Conservation (phyloP, 2,113 vertebrate species). For the Eurypyga helias region DNA sequence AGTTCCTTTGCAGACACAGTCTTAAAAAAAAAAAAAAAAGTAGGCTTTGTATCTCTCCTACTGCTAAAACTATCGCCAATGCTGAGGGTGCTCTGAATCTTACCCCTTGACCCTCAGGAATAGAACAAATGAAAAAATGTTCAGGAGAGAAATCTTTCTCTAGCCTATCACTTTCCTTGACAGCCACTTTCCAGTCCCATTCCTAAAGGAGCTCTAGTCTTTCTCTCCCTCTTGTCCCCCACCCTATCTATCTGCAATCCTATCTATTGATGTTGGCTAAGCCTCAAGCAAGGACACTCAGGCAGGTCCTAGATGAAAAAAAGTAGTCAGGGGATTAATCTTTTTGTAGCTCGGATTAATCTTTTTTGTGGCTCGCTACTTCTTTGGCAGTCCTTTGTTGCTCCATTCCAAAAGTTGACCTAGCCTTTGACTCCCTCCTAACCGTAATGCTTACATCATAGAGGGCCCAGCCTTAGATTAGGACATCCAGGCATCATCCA, state of each 20-base stretch:
- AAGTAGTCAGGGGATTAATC: background rate
- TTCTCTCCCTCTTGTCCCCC: background rate
- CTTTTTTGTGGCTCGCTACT: background rate
- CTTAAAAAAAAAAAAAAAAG: background rate
- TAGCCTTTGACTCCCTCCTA: background rate
- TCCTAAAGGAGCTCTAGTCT: background rate
- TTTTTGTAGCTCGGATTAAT: background rate
- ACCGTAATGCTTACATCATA: background rate
- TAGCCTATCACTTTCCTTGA: background rate
- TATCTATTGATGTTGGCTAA: background rate
- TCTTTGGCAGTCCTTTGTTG: background rate
- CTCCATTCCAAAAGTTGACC: background rate
- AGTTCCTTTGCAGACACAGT: background rate
- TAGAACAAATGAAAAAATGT: background rate
- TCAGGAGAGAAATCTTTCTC: background rate
- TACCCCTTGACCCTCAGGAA: background rate
- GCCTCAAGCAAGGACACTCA: background rate
- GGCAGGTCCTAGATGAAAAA: background rate
- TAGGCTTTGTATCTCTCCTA: background rate
- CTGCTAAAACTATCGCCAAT: background rate
- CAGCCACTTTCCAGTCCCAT: background rate
- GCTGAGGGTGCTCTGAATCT: background rate
- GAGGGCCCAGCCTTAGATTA: background rate
- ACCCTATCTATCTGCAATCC: background rate
- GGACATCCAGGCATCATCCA: background rate